phyloP scores from a whole-genome alignment of 1,140 invertebrate species.

The Zaprionus camerounensis region DNA sequence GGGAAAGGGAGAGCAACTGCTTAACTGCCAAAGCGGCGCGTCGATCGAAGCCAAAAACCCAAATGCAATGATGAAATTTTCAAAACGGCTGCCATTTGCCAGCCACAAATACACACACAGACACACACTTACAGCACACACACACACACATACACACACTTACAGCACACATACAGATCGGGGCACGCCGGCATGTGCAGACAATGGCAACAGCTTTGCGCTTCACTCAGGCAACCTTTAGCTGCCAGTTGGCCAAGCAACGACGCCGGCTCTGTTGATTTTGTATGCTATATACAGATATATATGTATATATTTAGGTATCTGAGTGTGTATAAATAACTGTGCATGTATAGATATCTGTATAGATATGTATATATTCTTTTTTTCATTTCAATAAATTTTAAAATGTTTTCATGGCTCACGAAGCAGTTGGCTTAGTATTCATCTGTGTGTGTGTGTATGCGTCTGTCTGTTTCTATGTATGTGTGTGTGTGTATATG shows the following conservation, averaged over 20 bases:
- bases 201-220: conserved; percentile 8
- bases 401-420: conserved; percentile 55
- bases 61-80: conserved; percentile 53
- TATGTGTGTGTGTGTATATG: not conserved
- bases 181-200: not conserved
- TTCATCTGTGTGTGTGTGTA: conserved; percentile 8
- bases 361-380: not conserved
- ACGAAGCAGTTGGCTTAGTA: conserved; percentile 18
- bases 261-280: conserved; percentile 9
- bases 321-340: not conserved
- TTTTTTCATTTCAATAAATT: conserved; percentile 63
- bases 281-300: not conserved
- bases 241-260: conserved; percentile 26
- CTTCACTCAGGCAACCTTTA: conserved; percentile 3
- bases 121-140: conserved; percentile 2
- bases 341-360: not conserved
- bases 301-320: not conserved
- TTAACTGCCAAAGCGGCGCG: conserved; percentile 51
- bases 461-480: conserved; percentile 5
- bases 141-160: conserved; percentile 15
- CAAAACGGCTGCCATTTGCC: conserved; percentile 49
- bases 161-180: not conserved
- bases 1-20: conserved; percentile 6
- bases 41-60: conserved; percentile 52
- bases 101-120: conserved; percentile 29